Evolutionary conservation across 2,113 vertebrate species (phyloP).

Genomic region (Anolis sagrei): DNA sequence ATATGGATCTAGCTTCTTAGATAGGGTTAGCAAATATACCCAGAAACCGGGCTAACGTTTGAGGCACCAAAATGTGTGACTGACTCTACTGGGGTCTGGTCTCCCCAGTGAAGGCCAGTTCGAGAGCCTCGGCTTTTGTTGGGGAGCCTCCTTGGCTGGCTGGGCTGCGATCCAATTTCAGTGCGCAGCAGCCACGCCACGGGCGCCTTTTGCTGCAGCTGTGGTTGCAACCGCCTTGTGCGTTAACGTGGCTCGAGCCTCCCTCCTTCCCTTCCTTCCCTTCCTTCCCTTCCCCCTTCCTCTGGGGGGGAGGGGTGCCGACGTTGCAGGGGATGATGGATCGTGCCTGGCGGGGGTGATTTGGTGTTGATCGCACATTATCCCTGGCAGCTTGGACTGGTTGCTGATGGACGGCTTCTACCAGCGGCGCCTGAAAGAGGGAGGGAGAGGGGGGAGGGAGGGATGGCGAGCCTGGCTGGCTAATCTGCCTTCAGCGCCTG

Average conservation of each 20-base stretch:
- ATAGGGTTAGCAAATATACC: no score
- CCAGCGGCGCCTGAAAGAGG: conserved; percentile 70
- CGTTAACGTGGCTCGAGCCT: conserved; percentile 38
- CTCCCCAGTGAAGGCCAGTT: no score
- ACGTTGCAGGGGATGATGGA: conserved; percentile 78
- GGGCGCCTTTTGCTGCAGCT: conserved; percentile 25
- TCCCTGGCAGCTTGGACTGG: conserved; percentile 81
- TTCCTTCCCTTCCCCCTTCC: conserved; percentile 40
- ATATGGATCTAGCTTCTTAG: no score
- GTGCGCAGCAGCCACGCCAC: conserved; percentile 9
- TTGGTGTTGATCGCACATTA: conserved; percentile 87
- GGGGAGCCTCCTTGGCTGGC: not conserved
- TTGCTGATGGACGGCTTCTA: conserved; percentile 84
- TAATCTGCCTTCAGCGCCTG: conserved; percentile 53
- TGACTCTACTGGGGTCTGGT: no score
- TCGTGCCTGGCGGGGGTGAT: conserved; percentile 84
- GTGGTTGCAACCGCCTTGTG: conserved; percentile 4
- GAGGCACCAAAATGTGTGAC: no score
- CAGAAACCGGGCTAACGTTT: no score
- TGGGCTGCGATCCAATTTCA: not conserved
- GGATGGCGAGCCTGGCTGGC: conserved; percentile 49
- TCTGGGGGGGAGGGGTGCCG: conserved; percentile 43
- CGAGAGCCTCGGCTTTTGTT: not conserved
- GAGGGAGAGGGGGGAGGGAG: conserved; percentile 1
- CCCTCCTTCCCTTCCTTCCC: not conserved